phyloP scores from a whole-genome alignment of 2,888 invertebrate species.

The Microctonus brassicae region DNA sequence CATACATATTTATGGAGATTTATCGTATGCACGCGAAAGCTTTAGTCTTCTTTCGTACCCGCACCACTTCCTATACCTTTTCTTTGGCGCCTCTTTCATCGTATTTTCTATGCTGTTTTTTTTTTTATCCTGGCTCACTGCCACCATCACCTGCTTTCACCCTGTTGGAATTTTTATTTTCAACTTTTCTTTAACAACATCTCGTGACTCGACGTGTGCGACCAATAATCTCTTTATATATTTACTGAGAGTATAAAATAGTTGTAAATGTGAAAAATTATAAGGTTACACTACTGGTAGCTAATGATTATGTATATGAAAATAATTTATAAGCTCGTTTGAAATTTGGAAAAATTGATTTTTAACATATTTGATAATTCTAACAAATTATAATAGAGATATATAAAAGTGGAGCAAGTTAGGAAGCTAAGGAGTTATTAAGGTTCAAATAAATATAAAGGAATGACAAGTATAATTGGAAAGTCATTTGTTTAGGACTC shows the following conservation, averaged over 20 bases:
- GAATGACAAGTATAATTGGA: no score
- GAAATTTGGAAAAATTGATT: no score
- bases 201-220: constrained; percentile 19
- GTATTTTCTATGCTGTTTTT: constrained; percentile 4
- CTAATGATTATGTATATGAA: no score
- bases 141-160: constrained; percentile 58
- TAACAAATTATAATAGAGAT: no score
- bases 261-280: no score
- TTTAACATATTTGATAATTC: no score
- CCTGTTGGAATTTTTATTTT: constrained; percentile 58
- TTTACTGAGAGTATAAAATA: constrained; percentile 37
- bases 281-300: no score
- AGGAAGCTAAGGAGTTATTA: no score
- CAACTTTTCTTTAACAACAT: constrained; percentile 40
- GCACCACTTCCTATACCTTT: constrained; percentile 28
- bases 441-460: no score
- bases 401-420: no score
- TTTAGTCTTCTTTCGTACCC: constrained; percentile 28
- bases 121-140: constrained; percentile 55
- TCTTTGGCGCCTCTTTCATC: constrained; percentile 30
- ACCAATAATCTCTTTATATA: constrained; percentile 46
- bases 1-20: constrained; percentile 61
- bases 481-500: no score
- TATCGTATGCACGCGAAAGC: constrained; percentile 56
- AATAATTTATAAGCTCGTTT: no score